A percentile compares a stretch with the other conserved stretches of the same genome.
Conservation (phyloP, 37 sponge, comb jelly and placozoan genomes). For the Halisarca cf. caerulea region DNA sequence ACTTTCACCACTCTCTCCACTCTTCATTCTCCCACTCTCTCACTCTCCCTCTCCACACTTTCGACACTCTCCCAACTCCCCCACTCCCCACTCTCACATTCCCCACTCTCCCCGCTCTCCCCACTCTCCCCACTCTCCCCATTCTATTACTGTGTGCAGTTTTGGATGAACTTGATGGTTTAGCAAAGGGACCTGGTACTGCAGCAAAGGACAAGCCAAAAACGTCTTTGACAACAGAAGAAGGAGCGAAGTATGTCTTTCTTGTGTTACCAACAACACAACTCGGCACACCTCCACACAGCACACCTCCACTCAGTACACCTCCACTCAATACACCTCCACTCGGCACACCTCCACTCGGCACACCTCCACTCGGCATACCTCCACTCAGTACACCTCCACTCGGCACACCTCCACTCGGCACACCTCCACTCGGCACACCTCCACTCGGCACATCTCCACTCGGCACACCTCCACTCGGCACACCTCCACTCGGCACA, state of each 20-base stretch:
- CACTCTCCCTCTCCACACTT: neutral
- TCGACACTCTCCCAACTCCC: neutral
- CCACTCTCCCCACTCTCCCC: neutral
- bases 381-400: too few species aligned
- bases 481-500: too few species aligned
- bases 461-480: too few species aligned
- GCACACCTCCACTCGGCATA: too few species aligned
- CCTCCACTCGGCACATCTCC: too few species aligned
- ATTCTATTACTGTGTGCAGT: constrained; percentile 29
- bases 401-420: too few species aligned
- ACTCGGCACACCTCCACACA: too few species aligned
- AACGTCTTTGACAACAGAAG: neutral
- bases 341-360: too few species aligned
- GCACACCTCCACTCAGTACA: neutral
- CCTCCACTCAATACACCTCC: too few species aligned
- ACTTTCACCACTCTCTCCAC: neutral
- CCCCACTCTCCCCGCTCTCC: neutral
- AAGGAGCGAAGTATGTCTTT: constrained; percentile 41
- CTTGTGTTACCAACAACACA: neutral
- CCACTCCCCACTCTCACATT: neutral
- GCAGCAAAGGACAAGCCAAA: neutral
- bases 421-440: too few species aligned
- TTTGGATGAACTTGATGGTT: constrained; percentile 69
- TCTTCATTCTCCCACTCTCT: neutral
- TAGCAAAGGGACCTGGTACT: constrained; percentile 57